Base-by-base conservation (phyloP, 2,888 invertebrate genomes). In the Salticus scenicus region DNA sequence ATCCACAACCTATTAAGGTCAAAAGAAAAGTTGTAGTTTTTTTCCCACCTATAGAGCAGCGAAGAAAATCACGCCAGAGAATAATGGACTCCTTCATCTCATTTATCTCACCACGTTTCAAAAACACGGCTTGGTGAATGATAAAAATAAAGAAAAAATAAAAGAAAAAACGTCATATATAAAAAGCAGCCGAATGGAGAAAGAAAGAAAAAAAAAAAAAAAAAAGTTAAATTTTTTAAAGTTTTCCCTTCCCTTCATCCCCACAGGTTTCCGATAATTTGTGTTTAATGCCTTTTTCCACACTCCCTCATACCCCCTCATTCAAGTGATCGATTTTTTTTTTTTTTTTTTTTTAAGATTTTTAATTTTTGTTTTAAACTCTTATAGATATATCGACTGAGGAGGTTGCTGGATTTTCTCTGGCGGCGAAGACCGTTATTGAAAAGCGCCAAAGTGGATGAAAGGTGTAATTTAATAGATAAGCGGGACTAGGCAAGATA, bases 201-300 rank as follows among this genome's bases (percentile, higher is more conserved):
- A n/a, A n/a, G n/a, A n/a, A n/a, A n/a, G n/a, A n/a, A n/a, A n/a
- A n/a, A n/a, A n/a, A n/a, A n/a, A n/a, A n/a, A n/a, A n/a, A 83
- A 77, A 72, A 69, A 72, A 41, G 33, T 57, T 70, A 78, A 70
- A 75, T 24, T 42, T 75, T 83, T 72, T 66, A 37, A 67, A 67
- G 67, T 33, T 67, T 67, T 66, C 33, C 31, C n/a, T 67, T 37
- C n/a, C 20, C 74, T 41, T 74, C 51, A 75, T 75, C 83, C 83
- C 83, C 83, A 83, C 83, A 83, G 83, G 83, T 84, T 84, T 79
- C 70, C 84, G 84, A 84, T 84, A 84, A 84, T 84, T 84, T 84
- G 78, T 84, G 84, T 84, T 84, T 84, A 84, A 84, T 84, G 84
- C 78, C 84, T 84, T 84, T 84, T 84, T 77, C 72, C 41, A 17